Evolutionary conservation across 1,140 invertebrate genomes (phyloP).

Genomic region (Stratiolaelaps scimitus): DNA sequence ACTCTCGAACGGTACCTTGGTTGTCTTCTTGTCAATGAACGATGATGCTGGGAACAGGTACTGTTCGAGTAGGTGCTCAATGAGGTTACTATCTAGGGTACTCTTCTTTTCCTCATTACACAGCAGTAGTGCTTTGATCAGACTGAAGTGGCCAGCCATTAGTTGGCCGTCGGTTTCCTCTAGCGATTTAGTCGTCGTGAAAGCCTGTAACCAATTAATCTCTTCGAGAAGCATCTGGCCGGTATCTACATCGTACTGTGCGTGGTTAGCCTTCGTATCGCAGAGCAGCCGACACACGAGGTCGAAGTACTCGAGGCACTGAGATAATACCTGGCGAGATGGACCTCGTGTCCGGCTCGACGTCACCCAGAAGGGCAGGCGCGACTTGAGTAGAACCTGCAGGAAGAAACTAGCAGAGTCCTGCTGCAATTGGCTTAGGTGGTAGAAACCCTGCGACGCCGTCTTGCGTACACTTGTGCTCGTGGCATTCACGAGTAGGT

Average conservation of each 20-base stretch:
- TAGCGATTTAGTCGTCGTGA: constrained; percentile 37
- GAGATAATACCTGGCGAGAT: constrained; percentile 42
- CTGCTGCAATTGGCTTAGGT: constrained; percentile 39
- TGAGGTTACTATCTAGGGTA: constrained; percentile 39
- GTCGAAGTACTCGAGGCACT: constrained; percentile 48
- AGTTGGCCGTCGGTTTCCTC: constrained; percentile 43
- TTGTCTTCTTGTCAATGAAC: constrained; percentile 41
- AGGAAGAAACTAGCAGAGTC: constrained; percentile 40
- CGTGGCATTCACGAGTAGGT: constrained; percentile 46
- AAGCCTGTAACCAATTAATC: constrained; percentile 45
- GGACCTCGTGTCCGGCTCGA: constrained; percentile 44
- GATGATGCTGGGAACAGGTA: constrained; percentile 47
- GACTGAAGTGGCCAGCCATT: constrained; percentile 45
- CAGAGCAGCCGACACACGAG: constrained; percentile 44
- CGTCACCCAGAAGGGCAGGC: constrained; percentile 48
- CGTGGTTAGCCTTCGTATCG: constrained; percentile 42
- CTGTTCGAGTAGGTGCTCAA: constrained; percentile 41
- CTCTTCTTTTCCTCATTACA: constrained; percentile 43
- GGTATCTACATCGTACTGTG: constrained; percentile 40
- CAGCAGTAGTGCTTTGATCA: constrained; percentile 44
- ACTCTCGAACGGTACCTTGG: constrained; percentile 36
- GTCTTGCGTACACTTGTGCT: constrained; percentile 42
- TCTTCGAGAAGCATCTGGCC: constrained; percentile 46
- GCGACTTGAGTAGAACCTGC: constrained; percentile 44
- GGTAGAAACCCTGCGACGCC: constrained; percentile 44